Percentiles rank a stretch among this genome's conserved stretches.
These are phyloP conservation scores for Pandion haliaetus DNA, from an alignment of 2,113 vertebrate species.

Conservation along the genomic window DNA sequence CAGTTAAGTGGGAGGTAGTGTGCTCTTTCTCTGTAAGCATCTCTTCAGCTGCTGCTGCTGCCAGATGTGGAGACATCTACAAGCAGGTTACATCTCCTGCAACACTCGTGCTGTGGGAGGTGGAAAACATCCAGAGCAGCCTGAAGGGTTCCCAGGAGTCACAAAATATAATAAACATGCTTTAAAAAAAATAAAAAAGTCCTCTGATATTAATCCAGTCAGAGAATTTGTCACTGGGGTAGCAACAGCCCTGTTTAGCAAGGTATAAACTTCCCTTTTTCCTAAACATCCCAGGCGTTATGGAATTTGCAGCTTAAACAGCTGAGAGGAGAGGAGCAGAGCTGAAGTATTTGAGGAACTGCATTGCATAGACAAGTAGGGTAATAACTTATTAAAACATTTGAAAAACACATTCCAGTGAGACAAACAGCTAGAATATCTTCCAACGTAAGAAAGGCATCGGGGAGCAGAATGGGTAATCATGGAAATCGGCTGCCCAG, in stretches of 20 bases:
- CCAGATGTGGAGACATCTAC: not conserved
- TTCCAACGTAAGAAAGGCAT: not conserved
- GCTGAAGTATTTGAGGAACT: conserved; percentile 32
- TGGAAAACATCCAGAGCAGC: not conserved
- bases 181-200: not conserved
- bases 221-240: not conserved
- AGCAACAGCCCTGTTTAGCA: conserved; percentile 32
- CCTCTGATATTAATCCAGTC: not conserved
- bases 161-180: not conserved
- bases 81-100: not conserved
- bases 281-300: conserved; percentile 1
- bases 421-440: not conserved
- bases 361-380: conserved; percentile 55
- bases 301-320: conserved; percentile 48
- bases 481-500: not conserved
- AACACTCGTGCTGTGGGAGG: not conserved
- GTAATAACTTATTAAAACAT: conserved; percentile 55
- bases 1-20: not conserved
- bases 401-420: conserved; percentile 59
- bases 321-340: not conserved
- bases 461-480: not conserved
- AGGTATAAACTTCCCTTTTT: conserved; percentile 51
- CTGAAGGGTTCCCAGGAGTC: not conserved
- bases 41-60: not conserved
- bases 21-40: not conserved